phyloP scores from a whole-genome alignment of 2,113 vertebrate genomes.

The Poeciliopsis prolifica region DNA sequence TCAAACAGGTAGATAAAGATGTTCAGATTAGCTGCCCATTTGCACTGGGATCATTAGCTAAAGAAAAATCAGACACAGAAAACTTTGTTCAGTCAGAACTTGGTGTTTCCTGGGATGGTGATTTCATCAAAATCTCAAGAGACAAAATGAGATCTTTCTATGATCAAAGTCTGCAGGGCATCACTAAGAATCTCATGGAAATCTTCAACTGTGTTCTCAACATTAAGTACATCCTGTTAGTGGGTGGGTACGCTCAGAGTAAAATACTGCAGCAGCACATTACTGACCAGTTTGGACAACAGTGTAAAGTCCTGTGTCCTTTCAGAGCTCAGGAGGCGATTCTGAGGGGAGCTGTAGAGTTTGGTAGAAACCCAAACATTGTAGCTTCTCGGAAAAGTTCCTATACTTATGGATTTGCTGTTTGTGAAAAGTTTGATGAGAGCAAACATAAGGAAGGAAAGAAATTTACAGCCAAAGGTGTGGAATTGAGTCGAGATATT shows the following conservation, averaged over 20 bases:
- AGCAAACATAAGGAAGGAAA: conserved; percentile 13
- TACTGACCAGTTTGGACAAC: conserved; percentile 13
- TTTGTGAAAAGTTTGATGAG: rapidly evolving
- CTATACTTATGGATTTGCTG: conserved; percentile 4
- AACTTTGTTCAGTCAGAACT: neutral
- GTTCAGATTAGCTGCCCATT: neutral
- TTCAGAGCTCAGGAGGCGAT: neutral
- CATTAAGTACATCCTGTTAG: conserved; percentile 41
- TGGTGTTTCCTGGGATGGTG: conserved; percentile 26
- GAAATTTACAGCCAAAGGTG: neutral
- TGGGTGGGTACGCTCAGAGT: conserved; percentile 45
- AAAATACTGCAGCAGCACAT: conserved; percentile 16
- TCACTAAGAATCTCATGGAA: neutral
- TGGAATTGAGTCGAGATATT: neutral
- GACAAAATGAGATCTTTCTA: no score
- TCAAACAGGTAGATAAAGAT: conserved; percentile 7
- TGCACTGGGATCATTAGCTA: neutral
- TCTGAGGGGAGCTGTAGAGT: neutral
- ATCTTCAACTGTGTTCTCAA: conserved; percentile 15
- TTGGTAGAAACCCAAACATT: conserved; percentile 7
- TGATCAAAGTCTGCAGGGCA: no score
- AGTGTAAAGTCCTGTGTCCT: neutral
- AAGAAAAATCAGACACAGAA: neutral
- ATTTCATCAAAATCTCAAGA: neutral
- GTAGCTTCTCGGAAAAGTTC: conserved; percentile 19